phyloP scores from a whole-genome alignment of 2,797 vertebrate species.

The Pseudochaenichthys georgianus region DNA sequence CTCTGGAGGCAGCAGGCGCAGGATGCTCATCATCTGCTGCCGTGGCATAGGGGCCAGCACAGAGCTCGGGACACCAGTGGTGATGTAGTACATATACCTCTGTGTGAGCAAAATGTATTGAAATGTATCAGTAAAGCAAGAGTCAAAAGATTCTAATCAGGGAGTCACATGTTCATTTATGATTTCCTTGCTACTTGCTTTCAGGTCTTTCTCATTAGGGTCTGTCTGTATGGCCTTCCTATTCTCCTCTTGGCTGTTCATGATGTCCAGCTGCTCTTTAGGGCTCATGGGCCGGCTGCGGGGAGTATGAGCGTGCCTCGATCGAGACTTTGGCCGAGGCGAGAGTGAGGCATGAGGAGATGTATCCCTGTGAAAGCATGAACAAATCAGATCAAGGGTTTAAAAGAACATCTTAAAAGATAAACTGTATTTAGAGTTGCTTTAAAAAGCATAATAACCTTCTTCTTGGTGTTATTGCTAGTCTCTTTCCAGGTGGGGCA shows the following conservation, averaged over 20 bases:
- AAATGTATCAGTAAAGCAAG: slow-evolving; percentile 5
- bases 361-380: slow-evolving; percentile 36
- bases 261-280: slow-evolving; percentile 87
- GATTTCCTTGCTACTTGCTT: slow-evolving; percentile 77
- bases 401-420: slow-evolving; percentile 9
- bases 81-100: slow-evolving; percentile 91
- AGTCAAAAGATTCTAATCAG: neutral
- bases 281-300: slow-evolving; percentile 86
- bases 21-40: slow-evolving; percentile 84
- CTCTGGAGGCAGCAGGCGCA: slow-evolving; percentile 74
- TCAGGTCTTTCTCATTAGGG: slow-evolving; percentile 86
- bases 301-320: slow-evolving; percentile 3
- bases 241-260: slow-evolving; percentile 83
- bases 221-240: slow-evolving; percentile 59
- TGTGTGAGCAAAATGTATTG: slow-evolving; percentile 61
- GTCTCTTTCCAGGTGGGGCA: slow-evolving; percentile 66
- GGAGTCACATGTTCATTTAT: neutral
- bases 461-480: slow-evolving; percentile 47
- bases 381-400: slow-evolving; percentile 8
- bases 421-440: neutral
- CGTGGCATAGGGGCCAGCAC: slow-evolving; percentile 84
- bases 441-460: slow-evolving; percentile 74
- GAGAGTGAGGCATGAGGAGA: slow-evolving; percentile 7
- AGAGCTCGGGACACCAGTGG: slow-evolving; percentile 81
- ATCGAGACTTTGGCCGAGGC: neutral